phyloP scores from a whole-genome alignment of 2,797 vertebrate species.

The Cryptoprocta ferox region DNA sequence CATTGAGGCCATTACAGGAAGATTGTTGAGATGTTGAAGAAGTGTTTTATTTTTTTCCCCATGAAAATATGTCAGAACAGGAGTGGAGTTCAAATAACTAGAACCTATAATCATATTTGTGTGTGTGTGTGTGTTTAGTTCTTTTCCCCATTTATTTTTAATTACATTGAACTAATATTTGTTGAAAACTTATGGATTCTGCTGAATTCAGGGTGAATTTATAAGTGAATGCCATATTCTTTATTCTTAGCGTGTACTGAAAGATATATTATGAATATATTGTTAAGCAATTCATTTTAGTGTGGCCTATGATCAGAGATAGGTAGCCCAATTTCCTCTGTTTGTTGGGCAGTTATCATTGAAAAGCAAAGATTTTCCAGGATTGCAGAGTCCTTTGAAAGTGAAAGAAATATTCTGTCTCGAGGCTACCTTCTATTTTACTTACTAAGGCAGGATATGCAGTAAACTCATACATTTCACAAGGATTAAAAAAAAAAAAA shows the following conservation, averaged over 20 bases:
- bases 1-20: background rate
- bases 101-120: background rate
- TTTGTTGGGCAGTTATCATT: background rate
- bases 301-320: background rate
- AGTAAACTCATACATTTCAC: background rate
- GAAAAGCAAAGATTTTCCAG: conserved; percentile 13
- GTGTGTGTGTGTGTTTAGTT: background rate
- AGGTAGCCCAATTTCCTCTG: background rate
- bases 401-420: background rate
- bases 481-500: background rate
- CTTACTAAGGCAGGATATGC: background rate
- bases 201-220: background rate
- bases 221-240: background rate
- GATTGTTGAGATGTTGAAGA: background rate
- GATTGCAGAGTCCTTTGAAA: background rate
- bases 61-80: background rate
- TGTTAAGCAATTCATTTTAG: background rate
- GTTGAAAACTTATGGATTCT: background rate
- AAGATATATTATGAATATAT: background rate
- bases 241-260: background rate
- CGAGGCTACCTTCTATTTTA: background rate
- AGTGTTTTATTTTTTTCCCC: background rate
- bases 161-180: background rate
- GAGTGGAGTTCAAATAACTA: background rate
- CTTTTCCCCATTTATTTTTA: background rate